phyloP scores from a whole-genome alignment of 2,113 vertebrate genomes.

The Pelusios castaneus region DNA sequence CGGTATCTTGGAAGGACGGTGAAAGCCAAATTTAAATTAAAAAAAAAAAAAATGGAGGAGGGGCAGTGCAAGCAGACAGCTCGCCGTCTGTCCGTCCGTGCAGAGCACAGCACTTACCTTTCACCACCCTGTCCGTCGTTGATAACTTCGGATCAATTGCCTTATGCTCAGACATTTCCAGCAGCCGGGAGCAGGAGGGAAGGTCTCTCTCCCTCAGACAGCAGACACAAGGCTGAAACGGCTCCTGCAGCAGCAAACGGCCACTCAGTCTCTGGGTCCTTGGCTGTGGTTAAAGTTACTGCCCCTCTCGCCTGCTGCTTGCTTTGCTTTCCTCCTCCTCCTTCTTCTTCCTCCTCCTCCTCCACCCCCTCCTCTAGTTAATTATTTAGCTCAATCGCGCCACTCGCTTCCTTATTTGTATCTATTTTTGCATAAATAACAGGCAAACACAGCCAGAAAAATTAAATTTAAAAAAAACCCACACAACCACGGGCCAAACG shows the following conservation, averaged over 20 bases:
- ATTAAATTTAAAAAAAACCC: neutral
- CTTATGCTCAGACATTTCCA: conserved; percentile 98
- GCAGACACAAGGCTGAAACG: conserved; percentile 33
- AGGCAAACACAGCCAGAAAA: neutral
- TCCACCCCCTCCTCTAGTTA: conserved; percentile 49
- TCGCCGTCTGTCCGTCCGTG: neutral
- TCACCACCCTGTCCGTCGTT: conserved; percentile 95
- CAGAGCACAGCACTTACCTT: conserved; percentile 85
- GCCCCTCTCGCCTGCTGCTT: conserved; percentile 46
- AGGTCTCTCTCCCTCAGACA: conserved; percentile 67
- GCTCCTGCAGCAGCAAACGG: conserved; percentile 63
- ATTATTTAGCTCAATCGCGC: conserved; percentile 76
- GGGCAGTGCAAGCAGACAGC: neutral
- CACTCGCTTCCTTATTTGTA: conserved; percentile 55
- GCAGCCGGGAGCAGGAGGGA: conserved; percentile 74
- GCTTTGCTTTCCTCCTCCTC: neutral
- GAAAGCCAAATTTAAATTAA: neutral
- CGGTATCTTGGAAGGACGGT: neutral
- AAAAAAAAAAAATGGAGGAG: neutral
- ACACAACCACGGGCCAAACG: conserved; percentile 30
- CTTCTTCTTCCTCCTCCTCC: neutral
- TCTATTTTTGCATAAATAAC: neutral
- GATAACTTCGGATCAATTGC: conserved; percentile 96
- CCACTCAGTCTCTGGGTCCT: conserved; percentile 54
- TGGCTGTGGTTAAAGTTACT: conserved; percentile 70